These are phyloP conservation scores for Siderastrea radians DNA, from an alignment of 92 coral and sea anemone genomes.

Conservation along the genomic window DNA sequence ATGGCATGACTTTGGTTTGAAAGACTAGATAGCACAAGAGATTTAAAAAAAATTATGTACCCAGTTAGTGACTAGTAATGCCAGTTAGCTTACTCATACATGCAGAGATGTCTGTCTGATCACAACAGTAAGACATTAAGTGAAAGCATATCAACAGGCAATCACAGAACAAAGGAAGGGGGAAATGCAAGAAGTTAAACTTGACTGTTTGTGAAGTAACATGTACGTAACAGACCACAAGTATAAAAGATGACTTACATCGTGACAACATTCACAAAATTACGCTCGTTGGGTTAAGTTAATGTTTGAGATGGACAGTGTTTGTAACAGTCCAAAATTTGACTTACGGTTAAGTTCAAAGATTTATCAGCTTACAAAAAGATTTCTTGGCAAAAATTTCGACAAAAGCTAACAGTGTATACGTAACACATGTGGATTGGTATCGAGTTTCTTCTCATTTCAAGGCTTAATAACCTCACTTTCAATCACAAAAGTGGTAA, in stretches of 20 bases:
- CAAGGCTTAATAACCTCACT: background rate
- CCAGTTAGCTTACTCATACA: too few species aligned
- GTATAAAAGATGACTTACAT: background rate
- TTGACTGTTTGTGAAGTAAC: background rate
- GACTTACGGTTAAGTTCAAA: background rate
- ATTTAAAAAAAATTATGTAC: background rate
- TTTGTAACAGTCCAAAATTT: background rate
- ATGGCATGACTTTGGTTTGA: background rate
- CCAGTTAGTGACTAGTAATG: too few species aligned
- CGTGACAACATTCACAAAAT: background rate
- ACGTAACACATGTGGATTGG: background rate
- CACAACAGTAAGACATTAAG: background rate
- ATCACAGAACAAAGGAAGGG: background rate
- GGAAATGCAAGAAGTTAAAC: background rate
- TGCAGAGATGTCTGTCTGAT: too few species aligned
- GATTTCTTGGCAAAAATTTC: constrained; percentile 7
- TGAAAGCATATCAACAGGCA: background rate
- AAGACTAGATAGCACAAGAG: background rate
- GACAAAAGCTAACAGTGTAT: background rate
- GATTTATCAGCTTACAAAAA: constrained; percentile 2
- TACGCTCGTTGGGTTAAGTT: background rate
- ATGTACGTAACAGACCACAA: background rate
- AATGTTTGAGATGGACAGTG: background rate
- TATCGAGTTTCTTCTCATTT: background rate
- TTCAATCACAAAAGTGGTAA: background rate